phyloP scores from a whole-genome alignment of 1,140 invertebrate genomes.

The Sinonovacula constricta region DNA sequence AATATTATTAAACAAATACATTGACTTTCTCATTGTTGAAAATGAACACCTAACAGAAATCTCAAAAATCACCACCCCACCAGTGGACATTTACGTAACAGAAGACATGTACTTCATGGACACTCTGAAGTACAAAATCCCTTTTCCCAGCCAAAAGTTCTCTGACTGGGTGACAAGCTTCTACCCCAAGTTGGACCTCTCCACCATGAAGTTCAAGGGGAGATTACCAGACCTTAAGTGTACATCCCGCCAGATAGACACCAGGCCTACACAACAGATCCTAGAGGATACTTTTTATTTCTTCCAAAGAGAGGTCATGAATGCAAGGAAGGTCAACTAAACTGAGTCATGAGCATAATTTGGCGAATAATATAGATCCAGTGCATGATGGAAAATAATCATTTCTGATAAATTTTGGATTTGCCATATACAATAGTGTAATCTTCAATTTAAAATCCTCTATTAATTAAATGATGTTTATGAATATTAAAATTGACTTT shows the following conservation, averaged over 20 bases:
- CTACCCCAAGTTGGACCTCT: conserved; percentile 33
- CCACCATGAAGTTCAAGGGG: conserved; percentile 44
- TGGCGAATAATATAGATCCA: too few species aligned
- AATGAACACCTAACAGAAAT: conserved; percentile 67
- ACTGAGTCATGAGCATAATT: too few species aligned
- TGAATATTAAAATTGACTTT: too few species aligned
- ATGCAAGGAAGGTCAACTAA: too few species aligned
- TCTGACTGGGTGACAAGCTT: conserved; percentile 40
- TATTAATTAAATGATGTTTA: too few species aligned
- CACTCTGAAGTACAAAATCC: conserved; percentile 52
- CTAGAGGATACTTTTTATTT: conserved; percentile 46
- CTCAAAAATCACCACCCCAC: conserved; percentile 57
- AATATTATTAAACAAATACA: conserved; percentile 59
- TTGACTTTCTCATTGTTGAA: conserved; percentile 64
- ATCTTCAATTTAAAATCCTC: too few species aligned
- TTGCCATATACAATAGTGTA: too few species aligned
- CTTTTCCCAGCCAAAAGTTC: conserved; percentile 48
- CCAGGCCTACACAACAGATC: conserved; percentile 35
- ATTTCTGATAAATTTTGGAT: too few species aligned
- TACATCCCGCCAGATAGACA: conserved; percentile 12
- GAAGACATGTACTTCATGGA: conserved; percentile 69
- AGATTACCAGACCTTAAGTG: conserved; percentile 3
- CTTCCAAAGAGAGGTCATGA: conserved; percentile 46
- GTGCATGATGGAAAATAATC: too few species aligned
- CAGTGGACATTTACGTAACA: conserved; percentile 62